Evolutionary conservation across 2,113 vertebrate species (phyloP), one percentile per base, ranked within the genome.

Genomic region (Aspiorhynchus laticeps): DNA sequence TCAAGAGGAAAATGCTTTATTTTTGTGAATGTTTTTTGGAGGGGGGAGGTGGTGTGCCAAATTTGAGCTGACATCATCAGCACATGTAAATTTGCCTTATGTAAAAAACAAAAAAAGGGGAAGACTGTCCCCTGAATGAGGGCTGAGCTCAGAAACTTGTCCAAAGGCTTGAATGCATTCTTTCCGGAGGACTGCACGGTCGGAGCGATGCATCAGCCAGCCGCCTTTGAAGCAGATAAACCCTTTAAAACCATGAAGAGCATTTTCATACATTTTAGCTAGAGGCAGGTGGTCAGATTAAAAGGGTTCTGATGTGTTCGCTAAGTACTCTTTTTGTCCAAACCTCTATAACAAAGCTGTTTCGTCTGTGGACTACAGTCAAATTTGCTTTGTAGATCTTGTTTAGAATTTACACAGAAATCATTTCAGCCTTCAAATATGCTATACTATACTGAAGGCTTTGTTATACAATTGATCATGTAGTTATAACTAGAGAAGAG

Each of bases 211-310:
- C 90, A 89, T 85, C 91, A 88, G 92, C 91, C 89, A 80, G 87
- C 91, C 87, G 83, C 91, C 94, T 95, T 94, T 95, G 93, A 95
- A 94, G 94, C 91, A 90, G 89, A 92, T 94, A 94, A 95, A 94
- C 93, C 94, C 91, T 93, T 95, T 95, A 93, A 91, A 94, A 93
- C 90, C 93, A 91, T 95, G 93, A 94, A 93, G 90, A 93, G 94
- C 91, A 91, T 93, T 94, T 91, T 91, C 90, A 89, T 88, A 88
- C 90, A 89, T 88, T 92, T 92, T 90, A 88, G 90, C 93, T 92
- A 92, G 92, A 74, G 84, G 86, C 79, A 91, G 65, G 90, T 80
- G 85, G 85, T 88, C 87, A 90, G 89, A 90, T 91, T 84, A 75
- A 91, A 92, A 86, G 92, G 90, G 92, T 93, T 92, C 86, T 79